Evolutionary conservation across 2,888 invertebrate species (phyloP).

Genomic region (Machimus rusticus): DNA sequence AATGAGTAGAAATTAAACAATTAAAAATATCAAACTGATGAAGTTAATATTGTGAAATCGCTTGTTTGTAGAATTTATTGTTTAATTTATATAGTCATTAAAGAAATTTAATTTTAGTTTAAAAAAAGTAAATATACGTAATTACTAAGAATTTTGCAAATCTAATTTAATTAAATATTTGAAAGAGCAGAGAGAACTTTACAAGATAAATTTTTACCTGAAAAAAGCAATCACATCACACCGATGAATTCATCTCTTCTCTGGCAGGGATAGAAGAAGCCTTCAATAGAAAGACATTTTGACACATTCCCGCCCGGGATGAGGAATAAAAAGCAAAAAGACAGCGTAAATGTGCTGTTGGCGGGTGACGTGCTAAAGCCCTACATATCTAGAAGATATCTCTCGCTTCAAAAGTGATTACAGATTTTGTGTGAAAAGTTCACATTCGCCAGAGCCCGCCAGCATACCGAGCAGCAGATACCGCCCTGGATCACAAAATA

Average conservation of each 20-base stretch:
- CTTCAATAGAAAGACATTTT: slow-evolving; percentile 24
- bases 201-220: not conserved
- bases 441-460: not conserved
- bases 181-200: not conserved
- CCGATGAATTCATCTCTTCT: slow-evolving; percentile 9
- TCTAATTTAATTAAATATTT: slow-evolving; percentile 14
- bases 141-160: too few relatives aligned
- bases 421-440: slow-evolving; percentile 22
- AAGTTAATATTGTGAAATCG: too few relatives aligned
- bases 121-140: too few relatives aligned
- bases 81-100: too few relatives aligned
- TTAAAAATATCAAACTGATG: too few relatives aligned
- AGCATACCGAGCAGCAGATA: not conserved
- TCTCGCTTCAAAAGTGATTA: slow-evolving; percentile 13
- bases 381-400: not conserved
- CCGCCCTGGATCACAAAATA: not conserved
- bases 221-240: slow-evolving; percentile 5
- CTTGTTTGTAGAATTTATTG: too few relatives aligned
- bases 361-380: not conserved
- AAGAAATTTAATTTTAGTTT: too few relatives aligned
- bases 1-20: too few relatives aligned
- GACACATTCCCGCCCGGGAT: not conserved
- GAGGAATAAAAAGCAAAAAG: not conserved
- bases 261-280: not conserved
- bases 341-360: not conserved